These are phyloP conservation scores for Hypena proboscidalis DNA, from an alignment of 2,888 invertebrate species.

Conservation along the genomic window DNA sequence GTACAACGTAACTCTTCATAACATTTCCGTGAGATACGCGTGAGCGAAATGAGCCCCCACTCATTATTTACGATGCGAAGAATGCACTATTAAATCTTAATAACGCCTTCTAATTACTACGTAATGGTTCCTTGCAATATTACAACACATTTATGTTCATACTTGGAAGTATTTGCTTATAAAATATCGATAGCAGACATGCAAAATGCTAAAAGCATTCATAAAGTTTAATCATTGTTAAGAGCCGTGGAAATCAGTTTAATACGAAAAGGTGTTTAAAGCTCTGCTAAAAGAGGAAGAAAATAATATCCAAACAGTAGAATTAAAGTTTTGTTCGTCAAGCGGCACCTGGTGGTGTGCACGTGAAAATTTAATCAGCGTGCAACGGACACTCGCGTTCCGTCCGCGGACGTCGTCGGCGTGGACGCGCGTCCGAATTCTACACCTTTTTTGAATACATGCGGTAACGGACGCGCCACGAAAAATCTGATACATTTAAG, in stretches of 20 bases:
- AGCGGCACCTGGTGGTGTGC: slow-evolving; percentile 30
- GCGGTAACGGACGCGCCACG: slow-evolving; percentile 35
- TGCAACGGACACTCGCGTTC: slow-evolving; percentile 30
- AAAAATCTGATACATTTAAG: slow-evolving; percentile 29
- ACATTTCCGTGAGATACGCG: slow-evolving; percentile 5
- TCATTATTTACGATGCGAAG: slow-evolving; percentile 34
- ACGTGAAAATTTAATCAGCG: slow-evolving; percentile 52
- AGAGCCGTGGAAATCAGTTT: neutral
- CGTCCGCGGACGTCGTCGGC: slow-evolving; percentile 18
- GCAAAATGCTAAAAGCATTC: neutral
- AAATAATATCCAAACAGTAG: slow-evolving; percentile 1
- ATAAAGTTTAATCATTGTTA: neutral
- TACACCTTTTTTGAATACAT: slow-evolving; percentile 41
- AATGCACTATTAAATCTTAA: slow-evolving; percentile 43
- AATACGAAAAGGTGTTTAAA: slow-evolving; percentile 1
- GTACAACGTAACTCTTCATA: neutral
- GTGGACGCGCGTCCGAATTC: slow-evolving; percentile 13
- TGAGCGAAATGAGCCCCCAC: slow-evolving; percentile 10
- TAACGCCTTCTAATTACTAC: slow-evolving; percentile 37
- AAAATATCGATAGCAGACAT: slow-evolving; percentile 13
- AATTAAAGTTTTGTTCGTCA: slow-evolving; percentile 19
- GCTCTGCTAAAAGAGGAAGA: neutral
- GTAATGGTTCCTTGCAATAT: slow-evolving; percentile 8
- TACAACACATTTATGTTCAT: slow-evolving; percentile 6
- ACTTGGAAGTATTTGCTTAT: slow-evolving; percentile 3